phyloP scores from a whole-genome alignment of 1,140 invertebrate genomes.

The Pseudomyrmex dendroicus region DNA sequence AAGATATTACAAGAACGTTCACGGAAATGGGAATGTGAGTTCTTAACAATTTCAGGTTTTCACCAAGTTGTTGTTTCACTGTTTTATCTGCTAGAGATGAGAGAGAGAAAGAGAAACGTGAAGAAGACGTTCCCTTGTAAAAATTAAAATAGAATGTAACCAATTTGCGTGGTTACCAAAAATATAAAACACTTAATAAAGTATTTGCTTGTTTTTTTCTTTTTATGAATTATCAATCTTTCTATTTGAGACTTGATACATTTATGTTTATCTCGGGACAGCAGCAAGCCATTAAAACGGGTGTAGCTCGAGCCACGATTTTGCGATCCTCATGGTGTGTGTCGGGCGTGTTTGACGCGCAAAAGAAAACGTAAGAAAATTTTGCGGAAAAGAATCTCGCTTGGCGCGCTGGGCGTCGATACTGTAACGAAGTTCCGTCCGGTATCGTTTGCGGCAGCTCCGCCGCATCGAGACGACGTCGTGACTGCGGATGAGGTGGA shows the following conservation, averaged over 20 bases:
- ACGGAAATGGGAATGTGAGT: neutral
- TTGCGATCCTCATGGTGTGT: neutral
- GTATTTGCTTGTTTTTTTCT: too few relatives aligned
- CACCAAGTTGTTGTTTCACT: neutral
- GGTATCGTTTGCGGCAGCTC: conserved; percentile 63
- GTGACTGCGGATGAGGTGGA: conserved; percentile 47
- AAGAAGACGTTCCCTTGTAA: too few relatives aligned
- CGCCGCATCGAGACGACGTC: conserved; percentile 54
- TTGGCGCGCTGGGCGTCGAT: conserved; percentile 1
- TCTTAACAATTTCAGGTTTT: neutral
- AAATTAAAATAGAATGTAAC: too few relatives aligned
- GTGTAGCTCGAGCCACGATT: neutral
- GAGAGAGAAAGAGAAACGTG: too few relatives aligned
- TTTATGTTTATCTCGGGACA: too few relatives aligned
- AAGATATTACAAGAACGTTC: neutral
- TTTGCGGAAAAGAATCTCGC: neutral
- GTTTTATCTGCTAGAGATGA: neutral
- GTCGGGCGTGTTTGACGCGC: neutral
- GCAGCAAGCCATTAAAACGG: too few relatives aligned
- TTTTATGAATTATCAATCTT: too few relatives aligned
- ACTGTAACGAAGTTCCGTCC: conserved; percentile 42
- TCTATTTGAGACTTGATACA: too few relatives aligned
- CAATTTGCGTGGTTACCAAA: too few relatives aligned
- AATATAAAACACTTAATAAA: too few relatives aligned
- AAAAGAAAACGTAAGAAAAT: conserved; percentile 39